These are phyloP conservation scores for Bombus sylvicola DNA, from an alignment of 1,140 invertebrate species.

Conservation along the genomic window DNA sequence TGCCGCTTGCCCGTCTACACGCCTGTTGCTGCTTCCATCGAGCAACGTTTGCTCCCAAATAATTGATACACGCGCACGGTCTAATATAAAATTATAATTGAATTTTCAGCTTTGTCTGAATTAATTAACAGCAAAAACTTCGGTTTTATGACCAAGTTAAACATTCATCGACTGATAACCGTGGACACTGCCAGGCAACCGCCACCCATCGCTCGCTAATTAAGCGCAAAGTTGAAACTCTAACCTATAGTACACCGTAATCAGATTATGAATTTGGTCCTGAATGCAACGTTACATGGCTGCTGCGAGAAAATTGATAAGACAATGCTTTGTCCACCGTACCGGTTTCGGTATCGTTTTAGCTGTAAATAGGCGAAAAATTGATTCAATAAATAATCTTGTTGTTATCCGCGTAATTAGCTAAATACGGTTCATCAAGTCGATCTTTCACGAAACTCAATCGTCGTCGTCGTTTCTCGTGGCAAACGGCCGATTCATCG, in stretches of 20 bases:
- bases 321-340: slow-evolving; percentile 32
- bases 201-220: slow-evolving; percentile 29
- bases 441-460: too few species aligned
- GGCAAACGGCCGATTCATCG: too few species aligned
- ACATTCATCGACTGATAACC: slow-evolving; percentile 16
- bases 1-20: too few species aligned
- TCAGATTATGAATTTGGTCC: slow-evolving; percentile 47
- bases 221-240: slow-evolving; percentile 55
- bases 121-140: slow-evolving; percentile 48
- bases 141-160: slow-evolving; percentile 21
- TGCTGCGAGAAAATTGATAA: slow-evolving; percentile 40
- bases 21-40: slow-evolving; percentile 1
- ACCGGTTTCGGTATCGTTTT: too few species aligned
- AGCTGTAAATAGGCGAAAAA: neutral
- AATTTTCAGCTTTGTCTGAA: slow-evolving; percentile 32
- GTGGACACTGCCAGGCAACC: neutral
- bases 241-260: slow-evolving; percentile 37
- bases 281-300: slow-evolving; percentile 37
- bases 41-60: neutral
- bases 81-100: slow-evolving; percentile 37
- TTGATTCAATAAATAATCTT: neutral
- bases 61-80: slow-evolving; percentile 8
- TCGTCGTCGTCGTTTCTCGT: too few species aligned
- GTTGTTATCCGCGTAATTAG: too few species aligned
- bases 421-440: too few species aligned